phyloP scores from a whole-genome alignment of 1,140 invertebrate genomes.

The Camponotus floridanus region DNA sequence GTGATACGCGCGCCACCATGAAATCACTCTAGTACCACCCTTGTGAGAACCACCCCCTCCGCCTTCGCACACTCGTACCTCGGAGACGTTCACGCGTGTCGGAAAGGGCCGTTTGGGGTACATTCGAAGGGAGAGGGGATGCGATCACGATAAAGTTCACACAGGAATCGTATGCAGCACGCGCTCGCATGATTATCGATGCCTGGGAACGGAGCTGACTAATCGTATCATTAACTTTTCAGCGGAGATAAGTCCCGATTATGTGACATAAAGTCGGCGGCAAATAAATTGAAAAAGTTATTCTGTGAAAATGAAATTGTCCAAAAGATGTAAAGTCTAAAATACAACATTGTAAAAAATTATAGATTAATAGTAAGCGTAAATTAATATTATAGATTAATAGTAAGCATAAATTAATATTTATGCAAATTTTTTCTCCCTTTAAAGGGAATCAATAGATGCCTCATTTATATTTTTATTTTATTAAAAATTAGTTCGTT shows the following conservation, averaged over 20 bases:
- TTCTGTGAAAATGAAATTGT: not conserved
- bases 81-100: conserved; percentile 49
- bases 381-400: not conserved
- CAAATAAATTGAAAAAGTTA: conserved; percentile 29
- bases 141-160: conserved; percentile 83
- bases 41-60: conserved; percentile 38
- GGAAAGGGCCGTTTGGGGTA: conserved; percentile 64
- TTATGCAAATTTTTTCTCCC: not conserved
- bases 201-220: conserved; percentile 83
- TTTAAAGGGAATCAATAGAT: not conserved
- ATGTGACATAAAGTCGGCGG: conserved; percentile 17
- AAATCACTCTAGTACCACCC: conserved; percentile 79
- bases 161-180: conserved; percentile 82
- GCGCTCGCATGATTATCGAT: conserved; percentile 83
- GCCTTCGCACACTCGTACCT: conserved; percentile 36
- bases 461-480: not conserved
- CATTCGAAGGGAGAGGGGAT: conserved; percentile 44
- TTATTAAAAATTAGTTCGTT: not conserved
- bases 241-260: conserved; percentile 65
- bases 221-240: conserved; percentile 83
- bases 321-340: too few relatives aligned
- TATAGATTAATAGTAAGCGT: not conserved
- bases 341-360: not conserved
- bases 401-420: too few relatives aligned
- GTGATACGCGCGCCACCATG: conserved; percentile 78